Evolutionary conservation across 2,113 vertebrate genomes (phyloP).

Genomic region (Scopus umbretta): DNA sequence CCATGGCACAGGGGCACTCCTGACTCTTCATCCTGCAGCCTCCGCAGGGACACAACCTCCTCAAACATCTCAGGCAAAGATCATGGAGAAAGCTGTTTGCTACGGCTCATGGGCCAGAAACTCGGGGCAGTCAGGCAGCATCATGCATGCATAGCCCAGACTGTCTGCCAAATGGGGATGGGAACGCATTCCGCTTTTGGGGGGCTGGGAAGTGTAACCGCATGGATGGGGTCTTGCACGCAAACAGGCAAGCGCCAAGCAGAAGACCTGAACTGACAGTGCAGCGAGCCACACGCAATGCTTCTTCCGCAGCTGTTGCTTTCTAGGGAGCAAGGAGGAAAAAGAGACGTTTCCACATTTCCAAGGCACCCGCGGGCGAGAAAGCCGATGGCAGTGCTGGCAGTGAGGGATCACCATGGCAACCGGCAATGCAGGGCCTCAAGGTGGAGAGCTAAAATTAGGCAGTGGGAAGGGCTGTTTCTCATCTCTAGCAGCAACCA

Average conservation of each 20-base stretch:
- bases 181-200: rapidly evolving
- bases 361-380: background rate
- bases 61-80: background rate
- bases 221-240: background rate
- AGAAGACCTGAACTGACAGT: background rate
- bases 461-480: background rate
- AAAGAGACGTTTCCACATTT: background rate
- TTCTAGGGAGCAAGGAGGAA: background rate
- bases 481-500: background rate
- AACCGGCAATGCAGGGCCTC: background rate
- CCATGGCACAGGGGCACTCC: background rate
- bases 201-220: background rate
- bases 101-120: background rate
- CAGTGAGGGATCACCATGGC: background rate
- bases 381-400: background rate
- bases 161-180: background rate
- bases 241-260: background rate
- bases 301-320: background rate
- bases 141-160: rapidly evolving
- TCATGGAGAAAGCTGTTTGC: background rate
- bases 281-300: background rate
- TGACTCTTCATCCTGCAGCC: background rate
- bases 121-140: background rate
- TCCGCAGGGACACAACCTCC: background rate
- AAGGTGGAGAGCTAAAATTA: slow-evolving; percentile 22